A percentile compares a stretch with the other conserved stretches of the same genome.
Conservation (phyloP, 2,113 vertebrate genomes). For the Eulacestoma nigropectus region DNA sequence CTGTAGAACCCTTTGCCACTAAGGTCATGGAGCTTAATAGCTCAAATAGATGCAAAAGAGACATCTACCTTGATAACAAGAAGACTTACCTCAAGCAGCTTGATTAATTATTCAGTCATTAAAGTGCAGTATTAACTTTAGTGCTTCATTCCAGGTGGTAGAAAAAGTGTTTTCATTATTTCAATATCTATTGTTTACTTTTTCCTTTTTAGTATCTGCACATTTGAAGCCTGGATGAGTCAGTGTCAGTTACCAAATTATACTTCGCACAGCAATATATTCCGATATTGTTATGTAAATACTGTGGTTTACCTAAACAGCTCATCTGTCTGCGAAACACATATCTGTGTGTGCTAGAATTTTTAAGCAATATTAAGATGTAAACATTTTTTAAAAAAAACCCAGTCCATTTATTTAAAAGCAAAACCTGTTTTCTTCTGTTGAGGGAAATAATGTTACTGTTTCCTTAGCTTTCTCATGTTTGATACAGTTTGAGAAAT, state of each 20-base stretch:
- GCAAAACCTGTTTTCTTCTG: not conserved
- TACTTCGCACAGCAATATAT: not conserved
- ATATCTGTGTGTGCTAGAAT: not conserved
- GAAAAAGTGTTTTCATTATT: not conserved
- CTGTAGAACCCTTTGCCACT: not conserved
- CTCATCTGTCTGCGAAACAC: not conserved
- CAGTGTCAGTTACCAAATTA: not conserved
- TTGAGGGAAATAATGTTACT: not conserved
- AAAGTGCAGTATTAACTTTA: not conserved
- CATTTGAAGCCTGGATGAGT: not conserved
- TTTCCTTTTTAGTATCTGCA: not conserved
- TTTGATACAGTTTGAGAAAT: not conserved
- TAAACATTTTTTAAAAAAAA: not conserved
- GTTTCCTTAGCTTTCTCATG: not conserved
- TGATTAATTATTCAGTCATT: not conserved
- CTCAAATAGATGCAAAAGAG: not conserved
- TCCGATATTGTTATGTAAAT: not conserved
- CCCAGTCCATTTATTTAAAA: not conserved
- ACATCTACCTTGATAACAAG: not conserved
- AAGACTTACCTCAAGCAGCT: not conserved
- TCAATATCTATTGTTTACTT: not conserved
- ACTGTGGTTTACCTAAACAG: not conserved
- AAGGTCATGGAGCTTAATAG: not conserved
- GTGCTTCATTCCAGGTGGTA: not conserved
- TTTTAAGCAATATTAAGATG: not conserved